Base-by-base conservation (phyloP, 2,113 vertebrate genomes). In the Axis porcinus region DNA sequence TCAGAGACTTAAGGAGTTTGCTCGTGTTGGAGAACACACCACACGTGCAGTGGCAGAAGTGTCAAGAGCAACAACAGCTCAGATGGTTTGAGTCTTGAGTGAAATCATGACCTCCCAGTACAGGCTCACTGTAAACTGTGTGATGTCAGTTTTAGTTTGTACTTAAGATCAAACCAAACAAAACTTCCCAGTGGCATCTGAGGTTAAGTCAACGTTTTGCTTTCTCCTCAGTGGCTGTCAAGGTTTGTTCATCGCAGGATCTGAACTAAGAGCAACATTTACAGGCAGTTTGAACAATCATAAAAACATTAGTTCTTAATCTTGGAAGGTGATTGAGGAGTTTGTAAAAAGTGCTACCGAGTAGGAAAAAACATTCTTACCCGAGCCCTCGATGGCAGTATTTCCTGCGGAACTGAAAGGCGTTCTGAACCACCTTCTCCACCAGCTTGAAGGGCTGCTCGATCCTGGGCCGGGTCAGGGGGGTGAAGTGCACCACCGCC, bases 341-440 rank as follows among this genome's bases (percentile, higher is more conserved):
- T 33, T n/a, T 40, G 6, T 19, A 13, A 30, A 7, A 86, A 5
- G 5, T 5, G 21, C 36, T 16, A 1, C 36, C 0, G 14, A 87
- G 17, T 12, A 25, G 64, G 27, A 50, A 16, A 12, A 78, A 15
- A 86, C 62, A 1, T 55, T 54, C 99, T 99, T 99, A 99, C 99
- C 99, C 98, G 0, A 99, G 70, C 97, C 99, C 99, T 9, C 98
- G 99, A 94, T 99, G 97, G 98, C 99, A 99, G 98, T 99, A 98
- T 98, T 99, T 99, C 98, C 99, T 99, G 97, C 99, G 99, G 97
- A 99, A 99, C 90, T 99, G 99, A 97, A 99, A 99, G 57, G 98
- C 89, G 40, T 99, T 99, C 98, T 23, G 99, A 91, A 99, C 99
- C 27, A 99, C 98, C 98, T 99, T 99, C 98, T 99, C 99, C 97